These are phyloP conservation scores for Diuraphis noxia DNA, from an alignment of 1,140 invertebrate genomes.

Conservation along the genomic window DNA sequence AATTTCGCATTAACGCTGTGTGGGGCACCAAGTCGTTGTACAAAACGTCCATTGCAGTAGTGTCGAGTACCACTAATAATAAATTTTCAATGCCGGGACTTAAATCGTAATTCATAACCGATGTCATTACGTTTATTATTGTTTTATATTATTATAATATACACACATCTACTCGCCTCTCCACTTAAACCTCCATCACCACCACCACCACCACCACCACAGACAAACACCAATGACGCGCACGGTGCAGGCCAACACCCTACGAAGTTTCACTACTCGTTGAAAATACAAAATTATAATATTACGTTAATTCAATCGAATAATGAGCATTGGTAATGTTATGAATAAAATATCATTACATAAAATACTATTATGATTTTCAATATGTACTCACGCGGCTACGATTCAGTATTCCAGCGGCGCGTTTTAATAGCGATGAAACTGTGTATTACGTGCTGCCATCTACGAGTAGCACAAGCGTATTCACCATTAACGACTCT, in stretches of 20 bases:
- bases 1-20: background rate
- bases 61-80: background rate
- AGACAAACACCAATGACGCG: no score
- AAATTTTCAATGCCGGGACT: background rate
- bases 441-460: conserved; percentile 4
- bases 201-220: no score
- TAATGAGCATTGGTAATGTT: background rate
- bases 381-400: background rate
- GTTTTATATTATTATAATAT: background rate
- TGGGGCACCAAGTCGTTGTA: background rate
- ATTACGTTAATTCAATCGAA: background rate
- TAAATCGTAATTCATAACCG: background rate
- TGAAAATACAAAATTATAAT: background rate
- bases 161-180: background rate
- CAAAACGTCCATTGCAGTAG: background rate
- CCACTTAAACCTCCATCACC: no score
- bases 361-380: background rate
- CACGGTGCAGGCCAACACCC: background rate
- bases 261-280: background rate
- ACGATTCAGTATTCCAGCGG: background rate
- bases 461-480: background rate
- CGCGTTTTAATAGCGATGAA: background rate
- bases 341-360: background rate
- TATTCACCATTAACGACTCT: background rate
- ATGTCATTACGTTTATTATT: background rate